Conservation (phyloP, 2,888 invertebrate species). For the Cheilosia grossa region DNA sequence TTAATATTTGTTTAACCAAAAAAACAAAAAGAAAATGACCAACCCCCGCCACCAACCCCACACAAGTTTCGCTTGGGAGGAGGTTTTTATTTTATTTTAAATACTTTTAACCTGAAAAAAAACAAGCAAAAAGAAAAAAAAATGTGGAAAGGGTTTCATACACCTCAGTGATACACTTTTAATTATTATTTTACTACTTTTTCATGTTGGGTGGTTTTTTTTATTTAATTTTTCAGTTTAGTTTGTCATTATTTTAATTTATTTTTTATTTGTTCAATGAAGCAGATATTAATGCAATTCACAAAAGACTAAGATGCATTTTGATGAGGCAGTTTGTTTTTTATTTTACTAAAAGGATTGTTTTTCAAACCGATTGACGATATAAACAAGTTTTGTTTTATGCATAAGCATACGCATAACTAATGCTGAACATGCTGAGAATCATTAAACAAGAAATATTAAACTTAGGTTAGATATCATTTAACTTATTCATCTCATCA, state of each 20-base stretch:
- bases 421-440: constrained; percentile 57
- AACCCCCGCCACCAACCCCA: constrained; percentile 64
- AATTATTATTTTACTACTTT: constrained; percentile 11
- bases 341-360: constrained; percentile 54
- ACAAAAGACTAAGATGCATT: constrained; percentile 74
- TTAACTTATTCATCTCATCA: neutral
- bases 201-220: constrained; percentile 64
- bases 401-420: constrained; percentile 46
- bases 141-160: constrained; percentile 63
- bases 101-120: constrained; percentile 57
- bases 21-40: constrained; percentile 39
- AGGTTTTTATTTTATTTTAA: constrained; percentile 66
- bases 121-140: constrained; percentile 25
- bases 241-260: constrained; percentile 40
- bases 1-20: constrained; percentile 54
- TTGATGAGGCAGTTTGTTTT: constrained; percentile 53
- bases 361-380: constrained; percentile 4
- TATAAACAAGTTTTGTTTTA: constrained; percentile 24
- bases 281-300: constrained; percentile 66
- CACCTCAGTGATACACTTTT: constrained; percentile 58
- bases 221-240: constrained; percentile 39
- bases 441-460: constrained; percentile 1
- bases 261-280: constrained; percentile 32
- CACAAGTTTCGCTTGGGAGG: constrained; percentile 75
- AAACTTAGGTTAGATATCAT: constrained; percentile 12